Base-by-base conservation (phyloP, 2,888 invertebrate genomes). In the Calliopum simillimum region DNA sequence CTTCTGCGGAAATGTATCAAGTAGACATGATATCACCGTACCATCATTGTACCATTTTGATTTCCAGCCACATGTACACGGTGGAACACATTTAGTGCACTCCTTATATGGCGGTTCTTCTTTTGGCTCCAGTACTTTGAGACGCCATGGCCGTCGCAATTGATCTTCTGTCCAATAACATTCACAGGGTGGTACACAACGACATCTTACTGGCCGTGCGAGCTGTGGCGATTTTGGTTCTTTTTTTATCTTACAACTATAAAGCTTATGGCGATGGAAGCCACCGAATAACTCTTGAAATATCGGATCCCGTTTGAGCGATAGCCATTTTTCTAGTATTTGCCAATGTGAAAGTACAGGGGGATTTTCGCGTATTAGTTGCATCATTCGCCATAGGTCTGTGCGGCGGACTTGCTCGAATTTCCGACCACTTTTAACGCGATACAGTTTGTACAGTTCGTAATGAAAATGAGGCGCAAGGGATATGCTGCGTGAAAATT, bases 261-360 rank as follows among this genome's bases (percentile, higher is more conserved):
- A 73, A 3, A 74, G 62, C 62, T 78, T 77, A 53, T 74, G 69
- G 2, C 80, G 77, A 25, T 75, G 72, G 8, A 71, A 68, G 3
- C 73, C 74, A 8, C 81, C 85, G 43, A 85, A 65, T 1, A 80
- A 71, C 68, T 81, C 80, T 0, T 70, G 75, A 46, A 77, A 71
- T 3, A 74, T 67, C 0, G 75, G 71, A 13, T 61, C 53, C 6
- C 71, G 76, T 1, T 51, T 51, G 51, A 77, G 77, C 6, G 69
- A 68, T 4, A 81, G 49, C 77, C 80, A 77, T 25, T 75, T 74
- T 53, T 85, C 83, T 71, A 86, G 77, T 8, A 76, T 71, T 1
- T 89, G 88, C 90, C 90, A 90, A 62, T 90, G 90, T 33, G 88
- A 86, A 56, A 85, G 69, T 12, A 87, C 76, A 0, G 84, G 61